A percentile compares a stretch with the other conserved stretches of the same genome.
Evolutionary conservation across 1,140 invertebrate species (phyloP).

Genomic region (Metaphire vulgaris): DNA sequence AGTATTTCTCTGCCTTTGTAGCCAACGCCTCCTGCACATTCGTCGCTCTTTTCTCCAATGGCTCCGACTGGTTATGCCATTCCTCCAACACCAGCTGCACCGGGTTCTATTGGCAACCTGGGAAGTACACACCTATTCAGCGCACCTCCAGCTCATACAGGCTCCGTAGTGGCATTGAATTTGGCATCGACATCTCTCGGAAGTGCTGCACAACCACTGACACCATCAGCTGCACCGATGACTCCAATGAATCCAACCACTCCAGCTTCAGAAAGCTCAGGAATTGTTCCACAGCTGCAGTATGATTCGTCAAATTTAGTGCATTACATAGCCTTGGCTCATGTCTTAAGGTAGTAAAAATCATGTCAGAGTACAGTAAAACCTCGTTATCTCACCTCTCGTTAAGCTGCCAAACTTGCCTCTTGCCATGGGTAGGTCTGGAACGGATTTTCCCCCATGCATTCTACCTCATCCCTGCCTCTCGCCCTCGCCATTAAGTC

Average conservation of each 20-base stretch:
- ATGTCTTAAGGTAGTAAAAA: background rate
- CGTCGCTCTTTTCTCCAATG: constrained; percentile 15
- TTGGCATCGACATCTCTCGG: background rate
- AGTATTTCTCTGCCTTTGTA: no score
- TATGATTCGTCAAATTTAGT: no score
- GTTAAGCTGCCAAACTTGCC: no score
- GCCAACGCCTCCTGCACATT: constrained; percentile 11
- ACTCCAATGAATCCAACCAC: constrained; percentile 85
- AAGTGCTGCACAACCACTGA: background rate
- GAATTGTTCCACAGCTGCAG: constrained; percentile 89
- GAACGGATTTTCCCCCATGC: background rate
- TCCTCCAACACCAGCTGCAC: constrained; percentile 9
- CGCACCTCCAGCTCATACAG: constrained; percentile 10
- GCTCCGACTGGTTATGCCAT: constrained; percentile 1
- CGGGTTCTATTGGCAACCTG: background rate
- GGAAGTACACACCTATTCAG: background rate
- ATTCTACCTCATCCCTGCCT: background rate
- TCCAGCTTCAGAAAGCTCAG: constrained; percentile 84
- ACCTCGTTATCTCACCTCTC: background rate
- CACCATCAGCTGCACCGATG: constrained; percentile 58
- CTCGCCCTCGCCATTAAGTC: no score
- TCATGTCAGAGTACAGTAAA: background rate
- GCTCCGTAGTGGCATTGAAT: background rate
- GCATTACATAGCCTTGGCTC: background rate
- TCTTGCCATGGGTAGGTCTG: constrained; percentile 6